phyloP scores from a whole-genome alignment of 2,888 invertebrate genomes.

The Lamellibrachia columna region DNA sequence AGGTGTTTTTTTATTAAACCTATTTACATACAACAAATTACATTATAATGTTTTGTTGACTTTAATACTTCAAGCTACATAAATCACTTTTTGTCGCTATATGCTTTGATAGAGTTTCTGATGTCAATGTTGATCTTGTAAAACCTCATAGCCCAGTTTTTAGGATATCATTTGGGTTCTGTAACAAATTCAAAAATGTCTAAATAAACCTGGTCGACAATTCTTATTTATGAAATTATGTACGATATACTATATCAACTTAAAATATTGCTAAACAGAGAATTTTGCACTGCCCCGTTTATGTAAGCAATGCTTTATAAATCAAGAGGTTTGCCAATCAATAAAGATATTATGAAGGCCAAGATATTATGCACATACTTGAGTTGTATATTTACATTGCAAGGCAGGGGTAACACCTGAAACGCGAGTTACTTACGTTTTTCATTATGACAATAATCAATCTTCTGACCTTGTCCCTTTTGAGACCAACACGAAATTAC shows the following conservation, averaged over 20 bases:
- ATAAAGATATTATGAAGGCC: too few species aligned
- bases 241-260: not conserved
- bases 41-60: too few species aligned
- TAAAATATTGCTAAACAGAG: not conserved
- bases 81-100: too few species aligned
- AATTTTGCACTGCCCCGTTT: not conserved
- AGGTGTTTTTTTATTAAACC: too few species aligned
- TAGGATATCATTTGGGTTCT: not conserved
- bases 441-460: not conserved
- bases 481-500: not conserved
- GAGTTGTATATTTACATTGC: not conserved
- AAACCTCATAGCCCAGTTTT: not conserved
- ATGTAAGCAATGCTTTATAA: not conserved
- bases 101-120: not conserved
- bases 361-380: not conserved
- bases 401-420: not conserved
- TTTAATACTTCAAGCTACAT: too few species aligned
- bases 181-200: too few species aligned
- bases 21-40: too few species aligned
- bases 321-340: too few species aligned
- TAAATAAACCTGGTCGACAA: too few species aligned
- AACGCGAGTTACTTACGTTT: not conserved
- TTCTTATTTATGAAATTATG: too few species aligned
- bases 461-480: not conserved
- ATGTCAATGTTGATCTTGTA: not conserved